Conservation (phyloP, 2,888 invertebrate species). For the Watsonalla binaria region DNA sequence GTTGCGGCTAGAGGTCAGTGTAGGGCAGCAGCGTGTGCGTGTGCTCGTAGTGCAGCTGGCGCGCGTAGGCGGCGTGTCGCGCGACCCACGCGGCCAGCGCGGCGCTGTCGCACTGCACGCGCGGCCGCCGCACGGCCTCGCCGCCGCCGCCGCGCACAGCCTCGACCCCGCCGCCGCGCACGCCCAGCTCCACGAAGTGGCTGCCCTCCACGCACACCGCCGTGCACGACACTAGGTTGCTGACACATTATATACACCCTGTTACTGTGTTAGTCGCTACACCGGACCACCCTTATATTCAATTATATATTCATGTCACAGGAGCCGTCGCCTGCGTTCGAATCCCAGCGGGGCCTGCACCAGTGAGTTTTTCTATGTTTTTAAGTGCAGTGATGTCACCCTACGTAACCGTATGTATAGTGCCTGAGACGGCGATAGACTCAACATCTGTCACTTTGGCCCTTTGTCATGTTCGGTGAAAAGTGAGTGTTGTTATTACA, state of each 20-base stretch:
- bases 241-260: slow-evolving; percentile 22
- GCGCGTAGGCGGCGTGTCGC: slow-evolving; percentile 93
- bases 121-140: slow-evolving; percentile 81
- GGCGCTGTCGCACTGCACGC: slow-evolving; percentile 86
- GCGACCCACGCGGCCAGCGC: slow-evolving; percentile 84
- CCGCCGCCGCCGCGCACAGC: slow-evolving; percentile 53
- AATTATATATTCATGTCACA: too few relatives aligned
- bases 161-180: slow-evolving; percentile 64
- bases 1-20: slow-evolving; percentile 29
- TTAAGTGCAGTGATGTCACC: too few relatives aligned
- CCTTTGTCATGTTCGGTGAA: too few relatives aligned
- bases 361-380: too few relatives aligned
- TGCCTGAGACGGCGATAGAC: too few relatives aligned
- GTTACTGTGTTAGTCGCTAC: too few relatives aligned
- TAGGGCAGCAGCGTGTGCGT: slow-evolving; percentile 82
- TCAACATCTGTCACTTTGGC: too few relatives aligned
- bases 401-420: too few relatives aligned
- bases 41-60: slow-evolving; percentile 89
- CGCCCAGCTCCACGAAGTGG: slow-evolving; percentile 85
- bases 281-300: too few relatives aligned
- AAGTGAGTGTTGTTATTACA: too few relatives aligned
- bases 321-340: too few relatives aligned
- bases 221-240: slow-evolving; percentile 83
- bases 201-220: slow-evolving; percentile 76
- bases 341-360: too few relatives aligned